Evolutionary conservation across 2,113 vertebrate species (phyloP).

Genomic region (Syrmaticus mikado): DNA sequence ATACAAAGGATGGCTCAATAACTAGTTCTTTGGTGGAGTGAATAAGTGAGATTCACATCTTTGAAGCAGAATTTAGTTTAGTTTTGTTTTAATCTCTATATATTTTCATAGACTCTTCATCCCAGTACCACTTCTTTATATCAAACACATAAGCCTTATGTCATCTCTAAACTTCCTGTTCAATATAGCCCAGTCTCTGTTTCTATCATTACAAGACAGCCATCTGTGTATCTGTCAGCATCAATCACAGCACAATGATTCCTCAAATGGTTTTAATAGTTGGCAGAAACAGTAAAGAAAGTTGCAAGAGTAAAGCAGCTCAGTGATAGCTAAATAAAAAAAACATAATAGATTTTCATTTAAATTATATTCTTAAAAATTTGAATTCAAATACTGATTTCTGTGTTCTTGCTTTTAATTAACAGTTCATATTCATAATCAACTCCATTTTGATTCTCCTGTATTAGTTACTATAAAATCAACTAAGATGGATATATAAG

Average conservation of each 20-base stretch:
- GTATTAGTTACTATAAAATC: not conserved
- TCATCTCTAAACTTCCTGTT: not conserved
- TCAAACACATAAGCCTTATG: not conserved
- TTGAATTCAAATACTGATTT: not conserved
- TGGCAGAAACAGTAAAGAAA: not conserved
- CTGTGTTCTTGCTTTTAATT: not conserved
- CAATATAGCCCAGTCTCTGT: not conserved
- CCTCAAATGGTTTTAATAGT: conserved; percentile 16
- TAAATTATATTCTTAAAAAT: not conserved
- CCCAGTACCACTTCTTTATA: not conserved
- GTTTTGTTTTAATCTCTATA: not conserved
- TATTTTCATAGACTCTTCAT: not conserved
- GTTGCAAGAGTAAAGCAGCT: not conserved
- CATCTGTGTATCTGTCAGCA: not conserved
- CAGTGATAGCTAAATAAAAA: not conserved
- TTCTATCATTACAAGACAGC: not conserved
- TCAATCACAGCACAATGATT: not conserved
- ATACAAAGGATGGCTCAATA: not conserved
- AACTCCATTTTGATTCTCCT: not conserved
- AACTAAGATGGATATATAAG: accelerated
- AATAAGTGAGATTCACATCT: not conserved
- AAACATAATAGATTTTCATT: not conserved
- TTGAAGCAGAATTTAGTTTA: not conserved
- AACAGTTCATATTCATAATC: not conserved
- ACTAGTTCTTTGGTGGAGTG: not conserved